A percentile compares a stretch with the other conserved stretches of the same genome.
Evolutionary conservation across 2,797 vertebrate species (phyloP).

Genomic region (Ptychadena robeensis): DNA sequence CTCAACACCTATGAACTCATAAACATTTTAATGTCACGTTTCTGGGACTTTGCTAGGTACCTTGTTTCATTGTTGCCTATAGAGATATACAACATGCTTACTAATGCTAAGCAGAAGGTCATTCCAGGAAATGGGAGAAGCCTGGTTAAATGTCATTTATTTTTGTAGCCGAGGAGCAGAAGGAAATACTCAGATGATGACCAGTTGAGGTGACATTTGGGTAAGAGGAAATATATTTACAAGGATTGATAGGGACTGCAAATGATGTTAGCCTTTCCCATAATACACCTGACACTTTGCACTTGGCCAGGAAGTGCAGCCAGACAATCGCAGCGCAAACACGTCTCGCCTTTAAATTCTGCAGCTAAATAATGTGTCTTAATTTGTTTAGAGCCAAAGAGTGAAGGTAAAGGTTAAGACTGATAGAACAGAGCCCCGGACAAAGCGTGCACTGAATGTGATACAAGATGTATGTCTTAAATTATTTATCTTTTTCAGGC

Average conservation of each 20-base stretch:
- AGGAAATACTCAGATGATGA: neutral
- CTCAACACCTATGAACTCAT: neutral
- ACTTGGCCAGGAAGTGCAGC: conserved; percentile 21
- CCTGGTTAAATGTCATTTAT: neutral
- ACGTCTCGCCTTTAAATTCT: conserved; percentile 55
- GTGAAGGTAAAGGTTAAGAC: conserved; percentile 62
- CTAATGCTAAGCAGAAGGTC: neutral
- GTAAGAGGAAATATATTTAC: conserved; percentile 4
- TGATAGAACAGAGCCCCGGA: conserved; percentile 58
- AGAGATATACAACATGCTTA: neutral
- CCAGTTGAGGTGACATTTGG: neutral
- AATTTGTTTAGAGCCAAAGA: conserved; percentile 57
- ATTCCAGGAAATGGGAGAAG: neutral
- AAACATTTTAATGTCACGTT: neutral
- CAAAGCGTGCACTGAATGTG: conserved; percentile 60
- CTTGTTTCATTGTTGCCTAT: neutral
- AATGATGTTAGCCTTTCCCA: conserved; percentile 34
- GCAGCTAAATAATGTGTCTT: conserved; percentile 58
- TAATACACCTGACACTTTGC: conserved; percentile 18
- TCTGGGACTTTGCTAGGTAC: neutral
- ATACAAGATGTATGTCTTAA: conserved; percentile 61
- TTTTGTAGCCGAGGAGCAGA: neutral
- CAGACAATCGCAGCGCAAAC: conserved; percentile 30
- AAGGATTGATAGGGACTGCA: neutral
- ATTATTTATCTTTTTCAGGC: conserved; percentile 63